Conservation (phyloP, 2,113 vertebrate genomes). For the Fregata magnificens region DNA sequence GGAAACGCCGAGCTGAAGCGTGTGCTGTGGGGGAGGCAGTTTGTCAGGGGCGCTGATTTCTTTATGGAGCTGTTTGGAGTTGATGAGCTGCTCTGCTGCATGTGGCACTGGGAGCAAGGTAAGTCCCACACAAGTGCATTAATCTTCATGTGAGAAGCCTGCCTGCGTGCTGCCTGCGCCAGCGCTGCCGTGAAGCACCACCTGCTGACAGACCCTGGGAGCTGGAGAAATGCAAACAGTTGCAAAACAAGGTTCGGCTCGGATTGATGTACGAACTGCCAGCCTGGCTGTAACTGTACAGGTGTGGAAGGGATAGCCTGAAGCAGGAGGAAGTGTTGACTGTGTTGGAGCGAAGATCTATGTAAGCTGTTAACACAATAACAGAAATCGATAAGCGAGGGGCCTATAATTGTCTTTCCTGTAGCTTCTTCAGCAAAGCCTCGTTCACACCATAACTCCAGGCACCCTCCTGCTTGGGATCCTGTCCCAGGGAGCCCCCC, state of each 20-base stretch:
- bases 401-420: background rate
- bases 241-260: background rate
- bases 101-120: background rate
- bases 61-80: background rate
- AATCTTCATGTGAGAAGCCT: background rate
- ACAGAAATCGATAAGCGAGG: background rate
- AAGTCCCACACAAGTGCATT: background rate
- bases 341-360: background rate
- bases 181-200: background rate
- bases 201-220: background rate
- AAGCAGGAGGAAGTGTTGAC: background rate
- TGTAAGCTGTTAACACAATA: background rate
- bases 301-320: background rate
- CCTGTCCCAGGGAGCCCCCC: background rate
- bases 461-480: background rate
- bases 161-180: background rate
- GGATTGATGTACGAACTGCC: rapidly evolving
- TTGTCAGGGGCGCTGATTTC: background rate
- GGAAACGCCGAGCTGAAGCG: background rate
- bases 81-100: background rate
- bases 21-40: background rate
- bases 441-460: background rate
- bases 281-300: background rate
- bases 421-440: background rate
- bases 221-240: background rate